These are phyloP conservation scores for Poecilia picta DNA, from an alignment of 2,797 vertebrate species.

Conservation along the genomic window DNA sequence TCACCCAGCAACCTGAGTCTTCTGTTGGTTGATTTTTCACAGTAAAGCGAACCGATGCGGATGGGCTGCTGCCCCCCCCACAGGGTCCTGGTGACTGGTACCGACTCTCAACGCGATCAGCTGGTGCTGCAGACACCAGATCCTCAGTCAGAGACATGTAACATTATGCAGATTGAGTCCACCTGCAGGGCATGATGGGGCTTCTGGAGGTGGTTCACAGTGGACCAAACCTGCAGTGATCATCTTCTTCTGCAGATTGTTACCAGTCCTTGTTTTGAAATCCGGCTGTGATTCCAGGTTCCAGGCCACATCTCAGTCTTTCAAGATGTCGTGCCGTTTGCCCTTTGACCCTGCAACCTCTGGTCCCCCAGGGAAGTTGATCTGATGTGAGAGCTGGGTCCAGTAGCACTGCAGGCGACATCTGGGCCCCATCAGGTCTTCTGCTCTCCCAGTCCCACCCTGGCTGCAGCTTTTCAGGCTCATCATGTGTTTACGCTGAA, in stretches of 20 bases:
- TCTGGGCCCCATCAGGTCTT: slow-evolving; percentile 75
- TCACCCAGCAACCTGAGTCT: too few relatives aligned
- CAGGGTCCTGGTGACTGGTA: too few relatives aligned
- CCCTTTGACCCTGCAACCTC: slow-evolving; percentile 58
- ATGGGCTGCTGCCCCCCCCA: too few relatives aligned
- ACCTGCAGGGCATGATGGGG: too few relatives aligned
- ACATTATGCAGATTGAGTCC: too few relatives aligned
- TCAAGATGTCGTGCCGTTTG: slow-evolving; percentile 31
- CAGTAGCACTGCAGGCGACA: slow-evolving; percentile 47
- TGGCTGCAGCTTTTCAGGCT: slow-evolving; percentile 51
- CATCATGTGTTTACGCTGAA: slow-evolving; percentile 24
- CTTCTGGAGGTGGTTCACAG: background rate
- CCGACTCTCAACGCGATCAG: too few relatives aligned
- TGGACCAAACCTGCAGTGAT: background rate
- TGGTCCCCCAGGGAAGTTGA: slow-evolving; percentile 28
- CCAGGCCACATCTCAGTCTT: slow-evolving; percentile 5
- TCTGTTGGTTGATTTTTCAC: too few relatives aligned
- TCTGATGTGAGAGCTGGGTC: slow-evolving; percentile 45
- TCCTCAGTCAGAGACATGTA: too few relatives aligned
- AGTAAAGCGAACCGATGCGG: too few relatives aligned
- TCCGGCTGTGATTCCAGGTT: slow-evolving; percentile 11
- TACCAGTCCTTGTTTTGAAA: slow-evolving; percentile 1
- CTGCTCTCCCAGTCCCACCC: slow-evolving; percentile 60
- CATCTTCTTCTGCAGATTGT: background rate
- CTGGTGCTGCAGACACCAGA: too few relatives aligned